These are phyloP conservation scores for Hipposideros larvatus DNA, from an alignment of 2,797 vertebrate genomes.

Conservation along the genomic window DNA sequence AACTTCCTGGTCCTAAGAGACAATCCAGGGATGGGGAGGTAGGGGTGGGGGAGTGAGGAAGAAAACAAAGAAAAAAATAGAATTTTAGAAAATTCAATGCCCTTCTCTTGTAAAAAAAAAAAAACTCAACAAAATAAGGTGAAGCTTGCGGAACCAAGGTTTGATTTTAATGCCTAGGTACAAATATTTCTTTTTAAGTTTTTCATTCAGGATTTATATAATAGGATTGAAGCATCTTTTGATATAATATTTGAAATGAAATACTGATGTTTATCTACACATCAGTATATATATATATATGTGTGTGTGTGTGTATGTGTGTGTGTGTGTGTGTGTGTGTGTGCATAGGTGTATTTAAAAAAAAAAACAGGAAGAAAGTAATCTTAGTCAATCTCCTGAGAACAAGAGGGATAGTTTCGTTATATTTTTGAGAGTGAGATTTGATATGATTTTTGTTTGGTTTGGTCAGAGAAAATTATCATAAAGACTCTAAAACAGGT, in stretches of 20 bases:
- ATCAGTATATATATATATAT: no score
- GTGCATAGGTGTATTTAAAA: neutral
- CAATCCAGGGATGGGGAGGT: neutral
- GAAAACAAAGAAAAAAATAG: constrained; percentile 34
- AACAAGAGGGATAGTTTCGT: neutral
- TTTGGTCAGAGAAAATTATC: constrained; percentile 27
- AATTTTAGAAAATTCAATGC: constrained; percentile 66
- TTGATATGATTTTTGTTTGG: constrained; percentile 12
- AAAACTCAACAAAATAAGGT: constrained; percentile 57
- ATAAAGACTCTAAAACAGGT: neutral
- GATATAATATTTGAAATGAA: constrained; percentile 47
- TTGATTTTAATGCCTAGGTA: constrained; percentile 4
- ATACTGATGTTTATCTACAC: neutral
- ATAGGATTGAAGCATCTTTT: neutral
- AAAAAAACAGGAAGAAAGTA: constrained; percentile 16
- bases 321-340: no score
- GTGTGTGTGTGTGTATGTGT: no score
- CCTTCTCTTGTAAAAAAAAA: constrained; percentile 66
- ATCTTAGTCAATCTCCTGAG: neutral
- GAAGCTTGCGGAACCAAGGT: neutral
- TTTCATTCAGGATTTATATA: neutral
- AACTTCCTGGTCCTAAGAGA: constrained; percentile 82
- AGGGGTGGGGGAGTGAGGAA: neutral
- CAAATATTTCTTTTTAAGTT: neutral
- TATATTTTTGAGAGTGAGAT: neutral